These are phyloP conservation scores for Epinotia brunnichana DNA, from an alignment of 2,888 invertebrate species.

Conservation along the genomic window DNA sequence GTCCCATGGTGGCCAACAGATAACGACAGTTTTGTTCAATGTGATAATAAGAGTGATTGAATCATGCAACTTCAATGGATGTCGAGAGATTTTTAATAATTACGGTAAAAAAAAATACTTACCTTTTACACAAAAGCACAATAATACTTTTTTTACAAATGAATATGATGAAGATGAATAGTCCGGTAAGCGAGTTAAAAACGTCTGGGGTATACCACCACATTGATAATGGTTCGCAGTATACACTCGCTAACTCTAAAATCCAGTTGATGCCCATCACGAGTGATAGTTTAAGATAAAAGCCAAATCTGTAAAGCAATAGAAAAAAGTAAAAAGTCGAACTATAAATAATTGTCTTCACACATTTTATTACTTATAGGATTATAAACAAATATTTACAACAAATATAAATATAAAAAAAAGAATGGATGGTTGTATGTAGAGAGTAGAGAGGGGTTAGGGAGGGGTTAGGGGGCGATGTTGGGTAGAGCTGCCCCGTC, in stretches of 20 bases:
- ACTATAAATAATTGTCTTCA: too few relatives aligned
- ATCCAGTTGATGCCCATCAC: constrained; percentile 61
- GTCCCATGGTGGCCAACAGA: too few relatives aligned
- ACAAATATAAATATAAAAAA: too few relatives aligned
- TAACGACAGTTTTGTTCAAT: too few relatives aligned
- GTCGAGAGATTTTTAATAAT: not conserved
- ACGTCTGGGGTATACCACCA: constrained; percentile 46
- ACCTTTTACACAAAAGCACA: constrained; percentile 53
- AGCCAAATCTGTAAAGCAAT: constrained; percentile 50
- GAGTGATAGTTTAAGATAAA: constrained; percentile 56
- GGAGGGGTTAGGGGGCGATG: too few relatives aligned
- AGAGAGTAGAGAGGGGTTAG: too few relatives aligned
- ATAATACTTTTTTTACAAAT: constrained; percentile 54
- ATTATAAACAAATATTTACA: too few relatives aligned
- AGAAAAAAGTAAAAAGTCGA: not conserved
- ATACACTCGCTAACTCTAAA: constrained; percentile 50
- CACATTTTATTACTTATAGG: too few relatives aligned
- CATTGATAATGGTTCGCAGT: not conserved
- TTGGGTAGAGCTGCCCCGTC: too few relatives aligned
- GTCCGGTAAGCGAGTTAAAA: constrained; percentile 55
- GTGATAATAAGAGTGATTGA: too few relatives aligned
- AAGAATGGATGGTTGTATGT: too few relatives aligned
- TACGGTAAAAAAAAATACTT: constrained; percentile 23
- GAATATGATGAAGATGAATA: constrained; percentile 58
- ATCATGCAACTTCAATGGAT: too few relatives aligned